Percentiles rank a stretch among this genome's conserved stretches.
Conservation (phyloP, 2,797 vertebrate genomes). For the Coluber constrictor region DNA sequence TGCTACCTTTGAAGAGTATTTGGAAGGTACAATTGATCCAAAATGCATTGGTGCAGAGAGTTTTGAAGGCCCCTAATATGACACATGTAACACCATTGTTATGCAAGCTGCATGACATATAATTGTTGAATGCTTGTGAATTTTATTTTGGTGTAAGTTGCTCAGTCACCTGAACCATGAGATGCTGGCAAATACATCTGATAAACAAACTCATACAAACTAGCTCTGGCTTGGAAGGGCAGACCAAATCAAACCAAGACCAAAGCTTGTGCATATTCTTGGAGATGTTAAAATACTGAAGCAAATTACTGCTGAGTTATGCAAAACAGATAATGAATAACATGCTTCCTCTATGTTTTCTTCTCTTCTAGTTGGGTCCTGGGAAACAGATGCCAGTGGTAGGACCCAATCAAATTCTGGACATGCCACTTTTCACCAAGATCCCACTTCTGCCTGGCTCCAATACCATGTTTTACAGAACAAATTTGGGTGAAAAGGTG, state of each 20-base stretch:
- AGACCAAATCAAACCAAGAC: background rate
- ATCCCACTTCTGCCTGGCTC: constrained; percentile 42
- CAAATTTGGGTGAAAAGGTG: constrained; percentile 52
- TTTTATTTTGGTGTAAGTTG: background rate
- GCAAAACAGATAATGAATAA: background rate
- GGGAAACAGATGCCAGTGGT: background rate
- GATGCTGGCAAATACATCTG: background rate
- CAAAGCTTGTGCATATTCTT: background rate
- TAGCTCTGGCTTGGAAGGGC: background rate
- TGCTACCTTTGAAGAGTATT: background rate
- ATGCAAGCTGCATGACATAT: background rate
- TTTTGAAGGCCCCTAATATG: background rate
- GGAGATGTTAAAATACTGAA: background rate
- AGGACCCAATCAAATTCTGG: constrained; percentile 27
- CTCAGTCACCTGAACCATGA: background rate
- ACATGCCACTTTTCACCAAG: constrained; percentile 51
- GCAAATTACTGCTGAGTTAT: background rate
- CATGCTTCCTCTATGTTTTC: background rate
- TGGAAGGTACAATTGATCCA: background rate
- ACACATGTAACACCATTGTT: background rate
- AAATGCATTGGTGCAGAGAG: background rate
- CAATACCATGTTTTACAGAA: constrained; percentile 46
- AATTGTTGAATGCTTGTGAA: background rate
- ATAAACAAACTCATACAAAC: background rate
- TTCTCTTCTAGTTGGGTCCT: constrained; percentile 6